Base-by-base conservation (phyloP, 2,888 invertebrate genomes). In the Pyrrhosoma nymphula region DNA sequence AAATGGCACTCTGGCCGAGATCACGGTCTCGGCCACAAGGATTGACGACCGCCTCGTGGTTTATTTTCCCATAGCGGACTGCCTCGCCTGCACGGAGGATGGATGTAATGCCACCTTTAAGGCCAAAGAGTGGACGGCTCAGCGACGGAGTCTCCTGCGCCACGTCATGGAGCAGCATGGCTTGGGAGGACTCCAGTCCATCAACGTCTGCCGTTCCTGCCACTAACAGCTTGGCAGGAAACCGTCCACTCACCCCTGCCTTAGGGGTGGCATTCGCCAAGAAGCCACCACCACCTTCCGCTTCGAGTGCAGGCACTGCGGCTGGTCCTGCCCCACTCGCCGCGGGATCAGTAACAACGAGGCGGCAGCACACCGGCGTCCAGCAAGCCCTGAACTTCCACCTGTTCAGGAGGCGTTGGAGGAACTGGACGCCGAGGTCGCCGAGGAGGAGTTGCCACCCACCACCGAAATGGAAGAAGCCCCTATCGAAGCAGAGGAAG, bases 181-280 rank as follows among this genome's bases (percentile, higher is more conserved):
- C 16, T 8, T 88, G 0, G 18, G 20, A 10, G 18, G 18, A 8
- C 88, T 88, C 18, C 6, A 14, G 20, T 47, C 88, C 3, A 26
- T 88, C 10, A 88, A 88, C 39, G 20, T 23, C 47, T 47, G 47
- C 88, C 4, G n/a, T 0, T 0, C 14, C 14, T 88, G 88, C 47
- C 0, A 26, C 0, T 0, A 3, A 1, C 20, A 10, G 2, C 47
- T 47, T 20, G 39, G 88, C 3, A 23, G 23, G n/a, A 8, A 26
- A 26, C 88, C 88, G 55, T 88, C 88, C 26, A 55, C 47, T 39
- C 88, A 88, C 20, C 26, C 88, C 20, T 88, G 88, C 88, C 88
- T 88, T 4, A 14, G 39, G n/a, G 39, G 26, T 0, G 39, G 23
- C 6, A 1, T 39, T 12, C 39, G 55, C 4, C 47, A 88, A 10